Percentiles rank a stretch among this genome's conserved stretches.
phyloP scores from a whole-genome alignment of 1,140 invertebrate genomes.

The Matsumurasca onukii region DNA sequence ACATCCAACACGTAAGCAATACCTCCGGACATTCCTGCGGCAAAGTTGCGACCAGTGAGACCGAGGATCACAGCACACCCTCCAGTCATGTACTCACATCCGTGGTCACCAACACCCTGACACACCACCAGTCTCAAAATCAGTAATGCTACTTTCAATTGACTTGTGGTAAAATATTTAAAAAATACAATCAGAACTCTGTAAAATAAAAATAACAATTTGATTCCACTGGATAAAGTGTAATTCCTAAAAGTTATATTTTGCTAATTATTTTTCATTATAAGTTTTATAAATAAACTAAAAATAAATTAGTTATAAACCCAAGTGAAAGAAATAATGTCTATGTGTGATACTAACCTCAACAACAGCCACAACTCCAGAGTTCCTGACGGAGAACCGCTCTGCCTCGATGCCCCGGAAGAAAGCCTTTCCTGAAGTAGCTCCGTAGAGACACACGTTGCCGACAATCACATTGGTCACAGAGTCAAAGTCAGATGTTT shows the following conservation, averaged over 20 bases:
- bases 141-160: too few species aligned
- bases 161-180: too few species aligned
- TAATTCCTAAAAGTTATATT: too few species aligned
- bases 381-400: conserved; percentile 97
- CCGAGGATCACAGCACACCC: conserved; percentile 90
- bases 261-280: too few species aligned
- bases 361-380: conserved; percentile 87
- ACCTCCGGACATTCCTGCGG: conserved; percentile 97
- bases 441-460: conserved; percentile 98
- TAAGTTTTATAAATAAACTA: too few species aligned
- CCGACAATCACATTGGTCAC: conserved; percentile 97
- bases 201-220: neutral
- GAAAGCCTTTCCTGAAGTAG: conserved; percentile 91
- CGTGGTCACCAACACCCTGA: conserved; percentile 97
- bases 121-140: too few species aligned
- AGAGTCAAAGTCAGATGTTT: conserved; percentile 74
- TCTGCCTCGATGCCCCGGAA: conserved; percentile 97
- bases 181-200: too few species aligned
- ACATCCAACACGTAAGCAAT: conserved; percentile 95
- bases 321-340: too few species aligned
- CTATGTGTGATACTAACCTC: conserved; percentile 53
- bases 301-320: too few species aligned
- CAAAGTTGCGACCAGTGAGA: conserved; percentile 95
- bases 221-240: neutral
- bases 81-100: conserved; percentile 99